Evolutionary conservation across 2,797 vertebrate species (phyloP), one percentile per base, ranked within the genome.

Genomic region (Ispidina picta): DNA sequence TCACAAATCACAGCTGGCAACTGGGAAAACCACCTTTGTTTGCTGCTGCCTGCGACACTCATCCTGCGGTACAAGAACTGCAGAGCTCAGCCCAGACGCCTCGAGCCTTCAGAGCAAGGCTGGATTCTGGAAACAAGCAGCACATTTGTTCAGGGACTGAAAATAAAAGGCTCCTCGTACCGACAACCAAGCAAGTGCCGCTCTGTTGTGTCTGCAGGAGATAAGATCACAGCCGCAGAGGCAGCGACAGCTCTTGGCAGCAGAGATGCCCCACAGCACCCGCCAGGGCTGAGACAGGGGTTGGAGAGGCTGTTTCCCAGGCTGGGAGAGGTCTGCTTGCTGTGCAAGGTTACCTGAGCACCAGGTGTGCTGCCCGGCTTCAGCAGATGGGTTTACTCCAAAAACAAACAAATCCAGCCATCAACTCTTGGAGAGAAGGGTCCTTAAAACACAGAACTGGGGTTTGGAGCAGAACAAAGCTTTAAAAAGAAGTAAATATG

Each of bases 1-100:
- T 37, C 69, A 48, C 85, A 79, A 55, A 90, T 79, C 64, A 28
- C 85, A 70, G 77, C 73, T 74, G 82, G 70, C 68, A 72, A 52
- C 37, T 21, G 56, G 56, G 77, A 73, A 73, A 92, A 64, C 48
- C 68, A 87, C 64, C 64, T 41, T 35, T 59, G 35, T 37, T 29
- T 39, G 15, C 80, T 52, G 69, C 85, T 75, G 68, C 68, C 68
- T 82, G 66, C 59, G 37, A 3, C 10, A 2, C 58, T 71, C 22
- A 10, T 56, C 58, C 73, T 22, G 62, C 68, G 12, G 69, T 4
- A 5, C 6, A 29, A 83, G 55, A 74, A 8, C 31, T 2, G 10
- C 52, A 31, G 59, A 68, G 70, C 77, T 92, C 83, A 73, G 62
- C 66, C 44, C 71, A 33, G 64, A 28, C 7, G 5, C 84, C 71